phyloP scores from a whole-genome alignment of 2,888 invertebrate species.

The Morpho achilles region DNA sequence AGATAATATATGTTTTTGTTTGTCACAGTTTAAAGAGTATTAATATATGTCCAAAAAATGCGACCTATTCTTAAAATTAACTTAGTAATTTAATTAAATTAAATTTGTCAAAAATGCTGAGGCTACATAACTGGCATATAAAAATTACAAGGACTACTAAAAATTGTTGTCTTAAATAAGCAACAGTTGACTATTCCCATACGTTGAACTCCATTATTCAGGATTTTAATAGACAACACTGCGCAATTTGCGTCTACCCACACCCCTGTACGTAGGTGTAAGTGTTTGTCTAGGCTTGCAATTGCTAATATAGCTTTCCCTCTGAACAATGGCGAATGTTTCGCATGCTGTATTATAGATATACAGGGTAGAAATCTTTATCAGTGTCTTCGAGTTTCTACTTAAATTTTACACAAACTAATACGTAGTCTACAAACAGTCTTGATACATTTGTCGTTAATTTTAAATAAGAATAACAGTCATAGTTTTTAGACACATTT shows the following conservation, averaged over 20 bases:
- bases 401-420: background rate
- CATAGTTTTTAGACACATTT: too few species aligned
- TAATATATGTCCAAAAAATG: too few species aligned
- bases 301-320: background rate
- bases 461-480: too few species aligned
- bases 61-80: too few species aligned
- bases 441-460: too few species aligned
- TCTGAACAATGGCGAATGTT: constrained; percentile 2
- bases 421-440: too few species aligned
- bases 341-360: background rate
- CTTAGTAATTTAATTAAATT: too few species aligned
- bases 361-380: background rate
- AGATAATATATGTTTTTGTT: too few species aligned
- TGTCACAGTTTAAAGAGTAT: too few species aligned
- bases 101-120: background rate
- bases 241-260: background rate
- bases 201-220: constrained; percentile 3
- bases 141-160: too few species aligned
- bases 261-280: background rate
- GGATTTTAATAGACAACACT: background rate
- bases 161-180: background rate
- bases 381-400: background rate
- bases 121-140: too few species aligned
- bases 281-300: constrained; percentile 6
- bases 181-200: constrained; percentile 4